Percentiles rank a stretch among this genome's conserved stretches.
phyloP scores from a whole-genome alignment of 2,113 vertebrate species.

The Elaphurus davidianus region DNA sequence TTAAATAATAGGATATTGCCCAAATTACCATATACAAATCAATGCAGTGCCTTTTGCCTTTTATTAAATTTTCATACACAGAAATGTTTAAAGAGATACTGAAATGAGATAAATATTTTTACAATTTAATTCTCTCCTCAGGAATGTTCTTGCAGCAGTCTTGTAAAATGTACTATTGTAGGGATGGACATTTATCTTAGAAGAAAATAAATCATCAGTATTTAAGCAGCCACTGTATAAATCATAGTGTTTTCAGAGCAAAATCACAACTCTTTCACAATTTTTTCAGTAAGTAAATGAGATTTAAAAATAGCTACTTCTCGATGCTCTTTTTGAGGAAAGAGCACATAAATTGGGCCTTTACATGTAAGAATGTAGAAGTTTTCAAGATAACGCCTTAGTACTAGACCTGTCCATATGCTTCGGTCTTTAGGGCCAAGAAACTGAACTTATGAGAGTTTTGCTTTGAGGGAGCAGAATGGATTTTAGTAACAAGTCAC shows the following conservation, averaged over 20 bases:
- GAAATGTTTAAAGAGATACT: neutral
- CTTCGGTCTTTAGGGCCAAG: neutral
- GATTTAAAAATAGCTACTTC: neutral
- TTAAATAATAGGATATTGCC: neutral
- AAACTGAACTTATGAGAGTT: conserved; percentile 4
- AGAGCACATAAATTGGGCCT: conserved; percentile 50
- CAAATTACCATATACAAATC: neutral
- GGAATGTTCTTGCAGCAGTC: neutral
- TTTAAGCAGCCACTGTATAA: neutral
- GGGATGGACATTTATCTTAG: neutral
- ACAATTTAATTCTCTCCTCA: neutral
- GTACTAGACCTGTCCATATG: neutral
- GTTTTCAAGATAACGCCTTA: neutral
- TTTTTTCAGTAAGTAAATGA: conserved; percentile 12
- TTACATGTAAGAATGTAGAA: conserved; percentile 42
- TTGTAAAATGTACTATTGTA: neutral
- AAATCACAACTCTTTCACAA: neutral
- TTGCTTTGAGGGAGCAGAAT: neutral
- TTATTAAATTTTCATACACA: neutral
- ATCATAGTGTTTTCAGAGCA: neutral
- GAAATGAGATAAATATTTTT: conserved; percentile 31
- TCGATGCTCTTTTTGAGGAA: conserved; percentile 60
- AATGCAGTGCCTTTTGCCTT: neutral
- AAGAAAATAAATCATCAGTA: neutral
- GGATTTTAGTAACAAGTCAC: conserved; percentile 30